Base-by-base conservation (phyloP, 2,888 invertebrate species). In the Plemyria rubiginata region DNA sequence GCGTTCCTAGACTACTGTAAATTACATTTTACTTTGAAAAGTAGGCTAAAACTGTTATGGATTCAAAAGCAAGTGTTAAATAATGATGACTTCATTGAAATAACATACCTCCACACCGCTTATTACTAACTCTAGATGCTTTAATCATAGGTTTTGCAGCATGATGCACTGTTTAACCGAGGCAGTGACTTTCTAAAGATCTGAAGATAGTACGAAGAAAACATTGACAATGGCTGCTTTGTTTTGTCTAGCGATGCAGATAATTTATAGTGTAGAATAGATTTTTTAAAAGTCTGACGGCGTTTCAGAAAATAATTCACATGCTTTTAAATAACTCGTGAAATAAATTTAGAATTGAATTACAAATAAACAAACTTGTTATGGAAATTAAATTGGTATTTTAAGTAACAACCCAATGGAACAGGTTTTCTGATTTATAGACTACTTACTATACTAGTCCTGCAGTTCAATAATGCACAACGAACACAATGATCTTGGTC, bases 221-320 rank as follows among this genome's bases (percentile, higher is more conserved):
- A 67, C 66, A 62, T 64, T 70, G 67, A 72, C 70, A 70, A 72
- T 70, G 62, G 68, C 56, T 50, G 63, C 72, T 67, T 72, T 70
- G 70, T 72, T 70, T 64, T 62, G 54, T 52, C 59, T 66, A 28
- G 60, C 58, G 62, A 55, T 68, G 64, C 66, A 67, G 65, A 51
- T 70, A 65, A 65, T 65, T 62, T 28, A 70, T 54, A 28, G 9
- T 32, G 43, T 3, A 22, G 22, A 48, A 12, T 40, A 36, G 43
- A 38, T 32, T 32, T 29, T 53, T 15, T 54, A 36, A 13, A 6
- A 58, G 32, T n/a, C 43, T 36, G n/a, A 12, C 5, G 5, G 15
- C 32, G 16, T 41, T 55, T 40, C n/a, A 54, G n/a, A 40, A 38
- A 22, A 13, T 38, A 22, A n/a, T n/a, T n/a, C n/a, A n/a, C n/a